A percentile compares a stretch with the other conserved stretches of the same genome.
phyloP scores from a whole-genome alignment of 2,797 vertebrate genomes.

The Pantherophis alleghaniensis region DNA sequence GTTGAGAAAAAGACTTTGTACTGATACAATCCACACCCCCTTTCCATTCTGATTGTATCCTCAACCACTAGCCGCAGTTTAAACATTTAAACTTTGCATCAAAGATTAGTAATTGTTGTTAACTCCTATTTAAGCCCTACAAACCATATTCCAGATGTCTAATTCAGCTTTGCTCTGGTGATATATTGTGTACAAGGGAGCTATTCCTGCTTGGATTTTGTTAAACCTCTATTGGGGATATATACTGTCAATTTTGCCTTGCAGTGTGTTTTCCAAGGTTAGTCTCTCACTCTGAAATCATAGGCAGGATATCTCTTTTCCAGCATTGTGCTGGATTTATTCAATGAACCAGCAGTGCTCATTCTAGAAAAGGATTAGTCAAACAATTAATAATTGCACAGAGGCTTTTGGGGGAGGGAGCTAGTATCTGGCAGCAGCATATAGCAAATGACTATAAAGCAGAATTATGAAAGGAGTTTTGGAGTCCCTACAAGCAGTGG shows the following conservation, averaged over 20 bases:
- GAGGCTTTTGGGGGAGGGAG: neutral
- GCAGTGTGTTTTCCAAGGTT: neutral
- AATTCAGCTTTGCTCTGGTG: neutral
- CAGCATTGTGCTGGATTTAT: neutral
- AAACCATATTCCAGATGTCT: neutral
- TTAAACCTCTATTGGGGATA: neutral
- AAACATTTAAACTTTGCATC: neutral
- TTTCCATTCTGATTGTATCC: neutral
- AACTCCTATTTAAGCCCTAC: neutral
- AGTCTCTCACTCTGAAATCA: neutral
- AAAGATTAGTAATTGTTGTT: neutral
- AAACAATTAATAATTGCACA: neutral
- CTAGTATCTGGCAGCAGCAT: neutral
- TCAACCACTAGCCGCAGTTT: neutral
- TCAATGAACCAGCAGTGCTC: neutral
- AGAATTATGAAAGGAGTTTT: neutral
- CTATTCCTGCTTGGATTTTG: neutral
- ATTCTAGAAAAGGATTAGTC: neutral
- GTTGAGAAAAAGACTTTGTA: neutral
- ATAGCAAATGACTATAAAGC: neutral
- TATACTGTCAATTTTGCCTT: neutral
- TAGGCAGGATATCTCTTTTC: neutral
- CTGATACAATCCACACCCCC: neutral
- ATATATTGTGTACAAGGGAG: neutral
- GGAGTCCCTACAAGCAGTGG: neutral